Base-by-base conservation (phyloP, 2,113 vertebrate species). In the Ramphastos sulfuratus region DNA sequence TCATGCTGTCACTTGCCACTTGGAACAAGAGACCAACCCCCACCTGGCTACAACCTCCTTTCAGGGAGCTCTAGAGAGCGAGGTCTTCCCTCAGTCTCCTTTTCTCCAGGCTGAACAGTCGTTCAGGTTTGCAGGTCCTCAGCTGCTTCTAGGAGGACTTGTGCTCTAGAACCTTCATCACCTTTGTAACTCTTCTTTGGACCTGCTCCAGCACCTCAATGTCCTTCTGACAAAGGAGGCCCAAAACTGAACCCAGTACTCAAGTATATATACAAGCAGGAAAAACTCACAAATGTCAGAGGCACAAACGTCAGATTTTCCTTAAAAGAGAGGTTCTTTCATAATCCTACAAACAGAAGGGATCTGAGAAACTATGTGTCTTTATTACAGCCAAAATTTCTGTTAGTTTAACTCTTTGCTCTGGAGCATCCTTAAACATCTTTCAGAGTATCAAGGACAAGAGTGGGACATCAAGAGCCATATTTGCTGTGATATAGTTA, bases 291-390 rank as follows among this genome's bases (percentile, higher is more conserved):
- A 75, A 56, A 76, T 73, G 63, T 85, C 30, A 56, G 60, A 89
- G 44, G 10, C 13, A 84, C 37, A 11, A 39, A 39, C 10, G 37
- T 39, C 37, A 11, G 37, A 39, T n/a, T 33, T 52, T 83, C 37
- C 73, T 71, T 77, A 83, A 90, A 90, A 77, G 7, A 92, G n/a
- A 63, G 15, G 5, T n/a, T 73, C 55, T 89, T 83, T 77, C 12
- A 25, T 54, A 56, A 64, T 15, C 14, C 27, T 31, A 12, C 24
- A 66, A 85, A 28, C 39, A 35, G 27, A 86, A 83, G 30, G 56
- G 66, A 50, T 27, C 15, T 48, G 52, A 55, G 79, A 85, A 75
- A 93, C 35, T 6, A 39, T 33, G 80, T 66, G 33, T 27, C n/a
- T 79, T 16, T 15, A 18, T 42, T 64, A 66, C 12, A 71, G 64